Evolutionary conservation across 2,113 vertebrate genomes (phyloP).

Genomic region (Tachuris rubrigastra): DNA sequence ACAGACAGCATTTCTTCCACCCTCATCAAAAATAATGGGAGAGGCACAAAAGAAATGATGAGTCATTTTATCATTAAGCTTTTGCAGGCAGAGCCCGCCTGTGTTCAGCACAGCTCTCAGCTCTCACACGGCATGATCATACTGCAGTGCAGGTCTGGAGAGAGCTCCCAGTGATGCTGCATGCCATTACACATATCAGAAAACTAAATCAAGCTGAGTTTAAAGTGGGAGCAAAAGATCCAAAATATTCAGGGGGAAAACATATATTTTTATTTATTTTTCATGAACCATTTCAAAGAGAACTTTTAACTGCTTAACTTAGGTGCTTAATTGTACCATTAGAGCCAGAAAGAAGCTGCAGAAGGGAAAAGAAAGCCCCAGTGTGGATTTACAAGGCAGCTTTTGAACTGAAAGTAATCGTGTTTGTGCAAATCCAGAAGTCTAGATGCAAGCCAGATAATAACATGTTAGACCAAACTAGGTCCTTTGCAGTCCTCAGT

Average conservation of each 20-base stretch:
- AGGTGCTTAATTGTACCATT: background rate
- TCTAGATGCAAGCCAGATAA: background rate
- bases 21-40: background rate
- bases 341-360: background rate
- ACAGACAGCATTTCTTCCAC: background rate
- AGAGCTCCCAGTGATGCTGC: background rate
- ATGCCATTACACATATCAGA: background rate
- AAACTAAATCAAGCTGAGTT: background rate
- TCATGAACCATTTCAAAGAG: background rate
- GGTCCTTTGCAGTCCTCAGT: background rate
- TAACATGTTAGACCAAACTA: background rate
- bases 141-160: constrained; percentile 2
- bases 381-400: background rate
- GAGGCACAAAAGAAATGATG: background rate
- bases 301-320: background rate
- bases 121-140: rapidly evolving
- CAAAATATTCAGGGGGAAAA: background rate
- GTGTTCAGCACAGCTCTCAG: background rate
- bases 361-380: background rate
- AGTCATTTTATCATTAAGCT: background rate
- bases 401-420: background rate
- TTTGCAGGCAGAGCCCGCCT: background rate
- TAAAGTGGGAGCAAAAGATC: background rate
- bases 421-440: background rate
- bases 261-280: background rate